phyloP scores from a whole-genome alignment of 2,888 invertebrate species.

The Anticlea derivata region DNA sequence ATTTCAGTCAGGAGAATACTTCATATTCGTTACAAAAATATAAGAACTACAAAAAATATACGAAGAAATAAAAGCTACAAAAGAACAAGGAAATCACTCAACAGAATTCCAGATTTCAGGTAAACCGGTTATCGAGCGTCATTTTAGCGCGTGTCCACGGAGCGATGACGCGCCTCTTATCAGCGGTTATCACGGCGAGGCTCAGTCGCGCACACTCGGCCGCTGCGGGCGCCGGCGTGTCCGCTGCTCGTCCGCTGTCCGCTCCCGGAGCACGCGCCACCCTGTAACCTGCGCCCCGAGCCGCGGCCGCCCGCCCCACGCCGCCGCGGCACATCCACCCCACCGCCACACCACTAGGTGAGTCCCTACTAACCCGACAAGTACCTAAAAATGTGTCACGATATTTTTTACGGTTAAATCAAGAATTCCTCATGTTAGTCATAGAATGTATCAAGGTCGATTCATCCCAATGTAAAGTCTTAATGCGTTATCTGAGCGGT shows the following conservation, averaged over 20 bases:
- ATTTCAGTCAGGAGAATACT: too few species aligned
- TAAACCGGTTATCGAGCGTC: constrained; percentile 35
- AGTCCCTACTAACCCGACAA: not conserved
- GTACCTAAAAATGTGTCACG: not conserved
- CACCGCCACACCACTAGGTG: not conserved
- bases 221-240: constrained; percentile 54
- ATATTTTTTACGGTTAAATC: constrained; percentile 23
- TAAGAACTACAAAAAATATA: too few species aligned
- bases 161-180: constrained; percentile 69
- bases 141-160: constrained; percentile 43
- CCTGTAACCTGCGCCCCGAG: constrained; percentile 19
- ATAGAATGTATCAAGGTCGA: constrained; percentile 54
- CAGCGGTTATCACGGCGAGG: constrained; percentile 76
- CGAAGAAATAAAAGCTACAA: too few species aligned
- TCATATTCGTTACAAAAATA: too few species aligned
- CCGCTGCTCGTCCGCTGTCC: constrained; percentile 33
- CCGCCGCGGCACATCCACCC: not conserved
- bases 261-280: constrained; percentile 30
- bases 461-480: constrained; percentile 67
- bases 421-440: constrained; percentile 34
- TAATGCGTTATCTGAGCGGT: constrained; percentile 59
- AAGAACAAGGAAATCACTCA: too few species aligned
- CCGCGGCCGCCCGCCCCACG: not conserved
- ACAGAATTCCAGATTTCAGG: not conserved
- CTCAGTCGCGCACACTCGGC: constrained; percentile 70